phyloP scores from a whole-genome alignment of 2,113 vertebrate genomes.

The Ammodytes dubius region DNA sequence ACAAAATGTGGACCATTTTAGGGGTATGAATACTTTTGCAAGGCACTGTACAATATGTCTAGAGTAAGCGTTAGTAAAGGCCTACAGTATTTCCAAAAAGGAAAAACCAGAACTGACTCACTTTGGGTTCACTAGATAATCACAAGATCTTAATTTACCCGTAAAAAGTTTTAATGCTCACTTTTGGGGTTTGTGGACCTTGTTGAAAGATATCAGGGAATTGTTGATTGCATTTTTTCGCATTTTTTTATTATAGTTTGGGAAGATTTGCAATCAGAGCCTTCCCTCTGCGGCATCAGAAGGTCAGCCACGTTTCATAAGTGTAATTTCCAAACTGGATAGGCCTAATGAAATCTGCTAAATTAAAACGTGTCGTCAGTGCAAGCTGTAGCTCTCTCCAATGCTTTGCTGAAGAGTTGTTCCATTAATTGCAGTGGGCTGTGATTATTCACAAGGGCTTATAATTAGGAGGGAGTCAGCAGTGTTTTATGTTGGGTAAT shows the following conservation, averaged over 20 bases:
- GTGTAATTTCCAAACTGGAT: constrained; percentile 65
- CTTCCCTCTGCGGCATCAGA: constrained; percentile 25
- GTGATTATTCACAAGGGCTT: constrained; percentile 83
- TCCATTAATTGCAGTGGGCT: constrained; percentile 78
- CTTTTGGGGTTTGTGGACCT: background rate
- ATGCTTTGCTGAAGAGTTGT: constrained; percentile 65
- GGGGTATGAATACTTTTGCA: too few species aligned
- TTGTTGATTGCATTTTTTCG: constrained; percentile 25
- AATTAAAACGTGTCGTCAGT: constrained; percentile 60
- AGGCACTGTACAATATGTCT: too few species aligned
- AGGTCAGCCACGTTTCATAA: constrained; percentile 63
- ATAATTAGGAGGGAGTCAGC: constrained; percentile 82
- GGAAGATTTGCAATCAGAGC: constrained; percentile 39
- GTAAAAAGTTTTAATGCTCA: background rate
- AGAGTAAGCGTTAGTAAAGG: too few species aligned
- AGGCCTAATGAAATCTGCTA: constrained; percentile 65
- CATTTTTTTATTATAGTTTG: background rate
- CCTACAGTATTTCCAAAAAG: too few species aligned
- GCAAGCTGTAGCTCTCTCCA: constrained; percentile 55
- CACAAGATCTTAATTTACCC: background rate
- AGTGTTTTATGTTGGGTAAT: constrained; percentile 81
- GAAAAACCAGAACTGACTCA: background rate
- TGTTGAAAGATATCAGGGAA: constrained; percentile 25
- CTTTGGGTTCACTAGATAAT: background rate
- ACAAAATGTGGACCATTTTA: too few species aligned